Evolutionary conservation across 2,888 invertebrate genomes (phyloP), one percentile per base, ranked within the genome.

Genomic region (Germaria angustata): DNA sequence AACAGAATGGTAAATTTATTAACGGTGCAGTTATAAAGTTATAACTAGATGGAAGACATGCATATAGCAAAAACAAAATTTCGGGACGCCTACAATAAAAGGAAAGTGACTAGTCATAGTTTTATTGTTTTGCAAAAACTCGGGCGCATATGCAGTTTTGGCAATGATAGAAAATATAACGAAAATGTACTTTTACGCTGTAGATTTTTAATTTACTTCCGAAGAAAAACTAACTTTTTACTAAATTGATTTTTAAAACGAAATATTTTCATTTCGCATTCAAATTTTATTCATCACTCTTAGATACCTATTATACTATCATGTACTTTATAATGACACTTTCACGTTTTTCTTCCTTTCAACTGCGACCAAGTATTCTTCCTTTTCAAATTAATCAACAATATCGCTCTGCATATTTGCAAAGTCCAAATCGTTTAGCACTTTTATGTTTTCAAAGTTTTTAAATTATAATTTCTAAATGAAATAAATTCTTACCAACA

Each of bases 401-500:
- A 11, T n/a, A 5, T 9, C 11, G 22, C 34, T 22, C 44, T 17
- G 5, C 7, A 36, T 24, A 28, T 24, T 68, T 51, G 32, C 5
- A 1, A 8, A 15, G 28, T 6, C 17, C 2, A 72, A 32, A 4
- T 36, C 8, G 28, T 32, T 41, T 6, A 9, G 9, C 5, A 36
- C n/a, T 20, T 65, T 36, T 4, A 53, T 9, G 57, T 63, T 49
- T 63, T 15, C 3, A 13, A 44, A 9, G 8, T 13, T 22, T 46
- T 1, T n/a, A 17, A 55, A 39, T 65, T 41, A 22, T 39, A 59
- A 28, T 57, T 63, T 71, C 34, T 55, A 41, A 20, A 80, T 49
- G 17, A 65, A 76, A 71, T 75, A 68, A 63, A 61, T 90, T 89
- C 96, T 94, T 94, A 96, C 96, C 96, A 94, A 96, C 96, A 95